Base-by-base conservation (phyloP, 35 echinoderm and acorn worm genomes). In the Stichopus chloronotus region DNA sequence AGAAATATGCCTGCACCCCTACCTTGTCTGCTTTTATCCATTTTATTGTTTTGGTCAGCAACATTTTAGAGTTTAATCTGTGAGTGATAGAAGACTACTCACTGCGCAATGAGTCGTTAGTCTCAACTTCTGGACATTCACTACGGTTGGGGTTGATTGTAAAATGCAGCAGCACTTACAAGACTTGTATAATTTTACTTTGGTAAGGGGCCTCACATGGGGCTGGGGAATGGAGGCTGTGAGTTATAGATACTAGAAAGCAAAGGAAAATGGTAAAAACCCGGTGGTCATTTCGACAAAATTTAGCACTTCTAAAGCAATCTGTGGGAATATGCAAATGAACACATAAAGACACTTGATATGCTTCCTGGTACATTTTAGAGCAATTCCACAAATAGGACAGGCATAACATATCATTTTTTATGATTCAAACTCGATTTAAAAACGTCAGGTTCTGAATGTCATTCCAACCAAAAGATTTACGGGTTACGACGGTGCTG, bases 121-220 rank as follows among this genome's bases (percentile, higher is more conserved):
- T 74, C 19, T 74, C 6, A 74, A 74, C 69, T n/a, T 74, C 14
- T 74, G 69, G 69, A 74, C 69, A 74, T 20, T 74, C 19, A 21
- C 69, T 20, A 11, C 7, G 5, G 17, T 14, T 14, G 69, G 19
- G 69, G 69, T 7, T 20, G 69, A 74, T 74, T 74, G 22, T 74
- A 74, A 74, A 74, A 74, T 19, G 4, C 69, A 74, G 17, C 69
- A 74, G 69, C 69, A 74, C 69, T 74, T 74, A 65, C 17, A 14
- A 74, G 22, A 74, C 17, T 74, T 74, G 17, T 74, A 74, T 74
- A 74, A 74, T 74, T 74, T 74, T 74, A 74, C 69, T 74, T 19
- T n/a, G 20, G 69, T 74, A n/a, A 74, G 69, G 69, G 69, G 69
- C 69, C 69, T 20, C 12, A 24, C n/a, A 21, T 19, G 22, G 19